A percentile compares a stretch with the other conserved stretches of the same genome.
These are phyloP conservation scores for Toxotes chatareus DNA, from an alignment of 2,113 vertebrate genomes.

Conservation along the genomic window DNA sequence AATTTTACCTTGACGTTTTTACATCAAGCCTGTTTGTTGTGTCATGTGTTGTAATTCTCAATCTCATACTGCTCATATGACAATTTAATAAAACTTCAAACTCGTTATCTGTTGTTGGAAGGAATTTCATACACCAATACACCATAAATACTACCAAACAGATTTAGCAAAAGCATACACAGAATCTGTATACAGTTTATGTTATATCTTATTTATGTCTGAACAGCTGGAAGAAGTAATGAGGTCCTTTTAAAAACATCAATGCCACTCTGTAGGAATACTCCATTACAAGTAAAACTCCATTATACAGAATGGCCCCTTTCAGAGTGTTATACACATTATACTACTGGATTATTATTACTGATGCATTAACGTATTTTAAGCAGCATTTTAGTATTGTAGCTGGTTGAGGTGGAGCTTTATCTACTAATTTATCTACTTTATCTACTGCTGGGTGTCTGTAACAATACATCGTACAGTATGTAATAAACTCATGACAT, in stretches of 20 bases:
- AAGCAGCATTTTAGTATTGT: background rate
- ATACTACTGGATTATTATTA: background rate
- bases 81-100: background rate
- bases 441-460: background rate
- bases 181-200: no score
- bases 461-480: background rate
- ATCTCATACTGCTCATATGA: background rate
- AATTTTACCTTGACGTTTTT: background rate
- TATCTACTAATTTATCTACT: background rate
- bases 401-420: background rate
- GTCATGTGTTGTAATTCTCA: background rate
- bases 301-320: background rate
- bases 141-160: no score
- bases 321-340: background rate
- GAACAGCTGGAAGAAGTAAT: background rate
- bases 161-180: no score
- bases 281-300: background rate
- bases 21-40: background rate
- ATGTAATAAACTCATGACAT: background rate
- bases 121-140: no score
- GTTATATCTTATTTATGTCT: no score
- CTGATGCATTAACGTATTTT: background rate
- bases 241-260: background rate
- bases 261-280: background rate
- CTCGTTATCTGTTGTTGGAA: no score